Evolutionary conservation across 2,797 vertebrate species (phyloP), one percentile per base, ranked within the genome.

Genomic region (Mallotus villosus): DNA sequence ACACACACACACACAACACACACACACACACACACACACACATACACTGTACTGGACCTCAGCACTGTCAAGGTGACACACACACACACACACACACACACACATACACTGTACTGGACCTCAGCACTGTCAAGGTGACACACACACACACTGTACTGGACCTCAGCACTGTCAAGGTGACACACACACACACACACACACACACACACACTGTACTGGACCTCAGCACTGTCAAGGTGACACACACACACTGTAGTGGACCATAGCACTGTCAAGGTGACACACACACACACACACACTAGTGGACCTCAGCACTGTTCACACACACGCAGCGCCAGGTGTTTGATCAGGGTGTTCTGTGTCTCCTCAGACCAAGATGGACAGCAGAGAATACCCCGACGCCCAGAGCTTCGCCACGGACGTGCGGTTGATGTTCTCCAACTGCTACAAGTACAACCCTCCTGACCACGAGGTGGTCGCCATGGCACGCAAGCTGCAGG

Each of bases 361-460:
- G 59, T 5, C 21, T 83, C 25, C 88, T 51, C 93, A 99, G 97
- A 98, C 96, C 92, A 99, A 98, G 87, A 99, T 99, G 96, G 97
- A 99, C 58, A 90, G 94, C 80, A 93, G 94, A 0, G 97, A 99
- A 22, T 99, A 99, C 89, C 93, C 83, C 2, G 97, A 99, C 0
- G 95, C 96, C 14, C 97, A 98, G 86, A 94, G 95, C 6, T 99
- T 99, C 4, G 97, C 97, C 0, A 96, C 97, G 0, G 97, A 99
- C 63, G 94, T 99, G 86, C 95, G 97, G 92, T 93, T 99, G 93
- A 99, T 99, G 97, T 99, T 99, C 91, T 99, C 97, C 71, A 98
- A 99, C 88, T 99, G 97, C 77, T 98, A 99, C 91, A 99, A 99
- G 85, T 99, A 99, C 92, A 99, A 98, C 72, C 97, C 97, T 29